These are phyloP conservation scores for Nipponia nippon DNA, from an alignment of 2,113 vertebrate species.

Conservation along the genomic window DNA sequence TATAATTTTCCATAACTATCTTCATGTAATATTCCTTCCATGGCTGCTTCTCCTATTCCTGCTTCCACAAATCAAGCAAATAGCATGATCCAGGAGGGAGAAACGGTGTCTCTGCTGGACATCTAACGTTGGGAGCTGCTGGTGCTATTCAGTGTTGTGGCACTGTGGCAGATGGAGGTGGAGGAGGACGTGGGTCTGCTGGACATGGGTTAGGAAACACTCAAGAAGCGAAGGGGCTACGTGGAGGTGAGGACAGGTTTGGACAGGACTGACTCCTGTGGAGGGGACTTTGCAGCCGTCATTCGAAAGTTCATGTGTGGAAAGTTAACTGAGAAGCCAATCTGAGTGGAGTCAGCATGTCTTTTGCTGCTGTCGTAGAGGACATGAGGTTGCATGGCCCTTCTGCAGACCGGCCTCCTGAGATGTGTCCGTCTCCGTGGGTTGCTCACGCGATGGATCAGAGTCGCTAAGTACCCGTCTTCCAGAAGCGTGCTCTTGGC, in stretches of 20 bases:
- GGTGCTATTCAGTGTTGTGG: neutral
- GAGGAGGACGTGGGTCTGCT: neutral
- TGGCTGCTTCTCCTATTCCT: neutral
- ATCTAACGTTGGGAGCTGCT: neutral
- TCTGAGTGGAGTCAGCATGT: neutral
- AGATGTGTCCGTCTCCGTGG: neutral
- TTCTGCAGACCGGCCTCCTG: rapidly evolving
- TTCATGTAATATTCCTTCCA: neutral
- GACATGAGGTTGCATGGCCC: neutral
- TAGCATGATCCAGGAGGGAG: rapidly evolving
- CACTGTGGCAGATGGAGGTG: neutral
- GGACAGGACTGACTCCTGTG: rapidly evolving
- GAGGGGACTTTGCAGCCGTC: neutral
- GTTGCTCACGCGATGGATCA: rapidly evolving
- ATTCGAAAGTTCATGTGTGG: rapidly evolving
- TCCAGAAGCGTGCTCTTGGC: neutral
- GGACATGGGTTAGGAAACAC: neutral
- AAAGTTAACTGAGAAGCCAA: neutral
- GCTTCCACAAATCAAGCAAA: neutral
- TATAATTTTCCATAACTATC: rapidly evolving
- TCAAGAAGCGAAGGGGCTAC: neutral
- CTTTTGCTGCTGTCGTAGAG: neutral
- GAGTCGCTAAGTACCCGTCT: neutral
- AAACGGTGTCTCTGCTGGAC: neutral
- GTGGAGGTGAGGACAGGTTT: neutral